These are phyloP conservation scores for Seriola quinqueradiata DNA, from an alignment of 2,113 vertebrate species.

Conservation along the genomic window DNA sequence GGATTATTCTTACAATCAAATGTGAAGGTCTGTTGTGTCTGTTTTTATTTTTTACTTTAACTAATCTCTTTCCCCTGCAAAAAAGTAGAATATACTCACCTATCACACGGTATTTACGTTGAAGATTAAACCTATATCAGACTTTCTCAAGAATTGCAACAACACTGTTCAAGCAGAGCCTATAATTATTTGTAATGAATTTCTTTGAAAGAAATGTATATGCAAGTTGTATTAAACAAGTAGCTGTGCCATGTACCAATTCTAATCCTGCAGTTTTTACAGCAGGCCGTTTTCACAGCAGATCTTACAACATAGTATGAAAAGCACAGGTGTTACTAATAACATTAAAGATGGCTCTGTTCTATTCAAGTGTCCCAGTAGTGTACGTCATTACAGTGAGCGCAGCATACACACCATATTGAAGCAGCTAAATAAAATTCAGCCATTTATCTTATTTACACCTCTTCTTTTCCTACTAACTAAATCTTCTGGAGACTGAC, in stretches of 20 bases:
- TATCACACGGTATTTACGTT: neutral
- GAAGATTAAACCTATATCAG: neutral
- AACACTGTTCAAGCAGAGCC: neutral
- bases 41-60: neutral
- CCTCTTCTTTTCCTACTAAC: neutral
- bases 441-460: neutral
- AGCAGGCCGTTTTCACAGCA: neutral
- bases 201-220: neutral
- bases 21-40: too few species aligned
- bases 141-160: neutral
- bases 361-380: neutral
- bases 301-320: neutral
- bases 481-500: neutral
- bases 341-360: neutral
- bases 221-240: neutral
- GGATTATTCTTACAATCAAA: neutral
- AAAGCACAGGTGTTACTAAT: neutral
- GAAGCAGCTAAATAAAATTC: neutral
- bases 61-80: neutral
- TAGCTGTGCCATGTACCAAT: too few species aligned
- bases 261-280: neutral
- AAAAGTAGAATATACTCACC: neutral
- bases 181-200: neutral
- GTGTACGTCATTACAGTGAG: neutral
- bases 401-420: neutral